Evolutionary conservation across 2,113 vertebrate species (phyloP).

Genomic region (Dicrurus megarhynchus): DNA sequence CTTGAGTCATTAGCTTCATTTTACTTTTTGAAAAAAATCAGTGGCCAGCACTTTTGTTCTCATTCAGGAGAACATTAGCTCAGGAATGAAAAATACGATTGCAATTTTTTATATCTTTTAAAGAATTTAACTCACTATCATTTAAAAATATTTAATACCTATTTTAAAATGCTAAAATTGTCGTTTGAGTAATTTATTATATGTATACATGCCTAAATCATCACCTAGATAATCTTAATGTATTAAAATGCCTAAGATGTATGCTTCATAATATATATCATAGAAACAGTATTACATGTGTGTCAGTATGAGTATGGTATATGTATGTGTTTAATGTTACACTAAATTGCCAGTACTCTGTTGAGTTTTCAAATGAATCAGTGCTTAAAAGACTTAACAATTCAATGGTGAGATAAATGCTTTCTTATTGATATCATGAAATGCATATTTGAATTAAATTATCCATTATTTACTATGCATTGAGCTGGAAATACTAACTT

Average conservation of each 20-base stretch:
- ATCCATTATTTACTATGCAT: conserved; percentile 38
- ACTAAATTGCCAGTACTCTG: background rate
- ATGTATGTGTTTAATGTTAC: background rate
- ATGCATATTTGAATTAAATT: conserved; percentile 58
- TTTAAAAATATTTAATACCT: background rate
- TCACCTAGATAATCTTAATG: background rate
- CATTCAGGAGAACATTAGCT: background rate
- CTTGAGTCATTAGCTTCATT: background rate
- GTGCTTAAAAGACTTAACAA: conserved; percentile 43
- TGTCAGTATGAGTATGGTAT: background rate
- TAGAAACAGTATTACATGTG: background rate
- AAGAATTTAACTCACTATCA: background rate
- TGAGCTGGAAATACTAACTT: conserved; percentile 31
- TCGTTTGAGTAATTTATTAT: background rate
- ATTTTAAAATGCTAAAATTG: background rate
- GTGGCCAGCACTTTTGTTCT: background rate
- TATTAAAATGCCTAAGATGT: background rate
- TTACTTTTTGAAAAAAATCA: background rate
- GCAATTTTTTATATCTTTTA: background rate
- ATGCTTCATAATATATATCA: background rate
- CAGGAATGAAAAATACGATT: background rate
- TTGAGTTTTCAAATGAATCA: conserved; percentile 32
- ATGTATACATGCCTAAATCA: background rate
- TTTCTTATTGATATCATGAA: conserved; percentile 46
- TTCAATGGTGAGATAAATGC: conserved; percentile 39